phyloP scores from a whole-genome alignment of 2,797 vertebrate genomes.

The Ctenosaura bakeri region DNA sequence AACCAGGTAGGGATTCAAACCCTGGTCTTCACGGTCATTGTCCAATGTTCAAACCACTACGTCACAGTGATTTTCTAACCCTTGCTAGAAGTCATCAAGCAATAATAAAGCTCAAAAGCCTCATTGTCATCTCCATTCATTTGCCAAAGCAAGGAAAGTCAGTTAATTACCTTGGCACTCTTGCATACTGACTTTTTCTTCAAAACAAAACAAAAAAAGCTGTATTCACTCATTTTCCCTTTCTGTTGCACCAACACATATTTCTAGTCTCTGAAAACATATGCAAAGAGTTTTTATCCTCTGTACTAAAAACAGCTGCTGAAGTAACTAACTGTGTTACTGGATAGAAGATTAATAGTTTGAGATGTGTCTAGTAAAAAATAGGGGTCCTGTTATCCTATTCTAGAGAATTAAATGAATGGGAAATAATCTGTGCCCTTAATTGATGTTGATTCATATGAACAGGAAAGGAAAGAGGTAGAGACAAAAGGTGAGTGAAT shows the following conservation, averaged over 20 bases:
- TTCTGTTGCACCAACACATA: too few species aligned
- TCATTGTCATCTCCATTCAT: not conserved
- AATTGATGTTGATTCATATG: not conserved
- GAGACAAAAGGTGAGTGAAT: not conserved
- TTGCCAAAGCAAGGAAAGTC: not conserved
- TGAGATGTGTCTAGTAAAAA: not conserved
- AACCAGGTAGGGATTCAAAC: too few species aligned
- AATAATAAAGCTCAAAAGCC: not conserved
- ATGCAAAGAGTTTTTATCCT: not conserved
- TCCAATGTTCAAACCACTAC: too few species aligned
- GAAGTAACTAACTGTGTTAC: not conserved
- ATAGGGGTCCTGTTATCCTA: not conserved
- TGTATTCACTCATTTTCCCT: too few species aligned
- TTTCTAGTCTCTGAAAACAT: not conserved
- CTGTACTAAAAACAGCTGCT: not conserved
- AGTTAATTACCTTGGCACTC: not conserved
- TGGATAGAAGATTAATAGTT: not conserved
- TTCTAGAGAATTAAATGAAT: not conserved
- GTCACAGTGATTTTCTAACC: too few species aligned
- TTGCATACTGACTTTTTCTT: too few species aligned
- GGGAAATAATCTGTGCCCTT: not conserved
- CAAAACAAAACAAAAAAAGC: too few species aligned
- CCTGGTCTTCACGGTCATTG: too few species aligned
- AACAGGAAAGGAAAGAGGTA: not conserved
- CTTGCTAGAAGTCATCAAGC: not conserved